These are phyloP conservation scores for Acronicta alni DNA, from an alignment of 2,888 invertebrate species.

Conservation along the genomic window DNA sequence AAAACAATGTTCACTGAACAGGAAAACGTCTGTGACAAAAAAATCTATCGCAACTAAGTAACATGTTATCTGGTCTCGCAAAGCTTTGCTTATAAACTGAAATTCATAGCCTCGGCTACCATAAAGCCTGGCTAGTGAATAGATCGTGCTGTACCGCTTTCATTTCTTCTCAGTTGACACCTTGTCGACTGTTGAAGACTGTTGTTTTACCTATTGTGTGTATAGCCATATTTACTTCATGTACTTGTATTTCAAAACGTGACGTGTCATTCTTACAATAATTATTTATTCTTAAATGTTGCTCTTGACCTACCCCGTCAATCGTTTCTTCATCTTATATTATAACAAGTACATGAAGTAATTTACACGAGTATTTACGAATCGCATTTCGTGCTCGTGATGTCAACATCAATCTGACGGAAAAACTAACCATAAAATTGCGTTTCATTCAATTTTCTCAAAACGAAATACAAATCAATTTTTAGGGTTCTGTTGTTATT, in stretches of 20 bases:
- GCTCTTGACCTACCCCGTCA: background rate
- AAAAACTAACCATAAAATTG: conserved; percentile 41
- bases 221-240: conserved; percentile 17
- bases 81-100: conserved; percentile 28
- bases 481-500: conserved; percentile 41
- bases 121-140: conserved; percentile 15
- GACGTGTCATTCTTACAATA: conserved; percentile 35
- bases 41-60: conserved; percentile 18
- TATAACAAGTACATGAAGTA: background rate
- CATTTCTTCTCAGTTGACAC: conserved; percentile 7
- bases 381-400: conserved; percentile 1
- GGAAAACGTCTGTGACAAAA: conserved; percentile 42
- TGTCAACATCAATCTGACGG: conserved; percentile 12
- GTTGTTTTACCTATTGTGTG: conserved; percentile 20
- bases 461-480: conserved; percentile 45
- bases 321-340: background rate
- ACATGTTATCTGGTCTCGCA: conserved; percentile 21
- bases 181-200: too few relatives aligned
- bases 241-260: conserved; percentile 12
- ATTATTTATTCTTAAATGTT: conserved; percentile 34
- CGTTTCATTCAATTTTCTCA: conserved; percentile 47
- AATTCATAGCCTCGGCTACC: conserved; percentile 20
- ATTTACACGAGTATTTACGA: conserved; percentile 3
- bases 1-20: conserved; percentile 50
- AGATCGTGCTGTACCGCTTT: conserved; percentile 9